These are phyloP conservation scores for Acleris cristana DNA, from an alignment of 2,888 invertebrate species.

Conservation along the genomic window DNA sequence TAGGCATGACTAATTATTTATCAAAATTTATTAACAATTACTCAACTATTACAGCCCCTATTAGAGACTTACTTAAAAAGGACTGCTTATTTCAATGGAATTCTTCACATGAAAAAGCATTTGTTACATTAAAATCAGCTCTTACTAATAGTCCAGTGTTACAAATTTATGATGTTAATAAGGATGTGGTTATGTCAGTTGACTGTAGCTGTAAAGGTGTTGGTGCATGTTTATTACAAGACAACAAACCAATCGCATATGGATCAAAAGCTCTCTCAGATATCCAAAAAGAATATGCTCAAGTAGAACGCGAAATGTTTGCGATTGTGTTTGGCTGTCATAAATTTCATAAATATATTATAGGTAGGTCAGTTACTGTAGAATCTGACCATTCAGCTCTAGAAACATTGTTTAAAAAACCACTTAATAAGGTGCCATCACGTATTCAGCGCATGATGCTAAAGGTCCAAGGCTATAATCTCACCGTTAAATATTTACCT, in stretches of 20 bases:
- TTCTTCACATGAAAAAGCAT: no score
- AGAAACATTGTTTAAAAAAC: slow-evolving; percentile 7
- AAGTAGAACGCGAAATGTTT: slow-evolving; percentile 2
- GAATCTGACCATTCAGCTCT: slow-evolving; percentile 7
- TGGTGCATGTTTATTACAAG: slow-evolving; percentile 11
- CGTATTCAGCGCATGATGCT: slow-evolving; percentile 19
- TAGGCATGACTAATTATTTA: slow-evolving; percentile 7
- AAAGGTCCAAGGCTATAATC: slow-evolving; percentile 8
- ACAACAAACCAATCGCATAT: slow-evolving; percentile 11
- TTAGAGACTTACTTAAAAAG: no score
- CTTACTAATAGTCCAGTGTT: no score
- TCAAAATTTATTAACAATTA: slow-evolving; percentile 9
- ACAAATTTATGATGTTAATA: no score
- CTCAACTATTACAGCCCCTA: not conserved
- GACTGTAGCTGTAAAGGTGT: not conserved
- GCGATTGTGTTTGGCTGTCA: slow-evolving; percentile 12
- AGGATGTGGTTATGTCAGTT: no score
- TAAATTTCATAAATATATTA: slow-evolving; percentile 12
- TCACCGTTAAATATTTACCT: not conserved
- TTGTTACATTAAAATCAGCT: no score
- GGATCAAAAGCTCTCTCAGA: slow-evolving; percentile 6
- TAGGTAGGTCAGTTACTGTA: slow-evolving; percentile 5
- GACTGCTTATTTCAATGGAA: no score
- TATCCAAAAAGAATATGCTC: slow-evolving; percentile 1
- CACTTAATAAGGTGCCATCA: slow-evolving; percentile 7